These are phyloP conservation scores for Lithodes maja DNA, from an alignment of 2,888 invertebrate species.

Conservation along the genomic window DNA sequence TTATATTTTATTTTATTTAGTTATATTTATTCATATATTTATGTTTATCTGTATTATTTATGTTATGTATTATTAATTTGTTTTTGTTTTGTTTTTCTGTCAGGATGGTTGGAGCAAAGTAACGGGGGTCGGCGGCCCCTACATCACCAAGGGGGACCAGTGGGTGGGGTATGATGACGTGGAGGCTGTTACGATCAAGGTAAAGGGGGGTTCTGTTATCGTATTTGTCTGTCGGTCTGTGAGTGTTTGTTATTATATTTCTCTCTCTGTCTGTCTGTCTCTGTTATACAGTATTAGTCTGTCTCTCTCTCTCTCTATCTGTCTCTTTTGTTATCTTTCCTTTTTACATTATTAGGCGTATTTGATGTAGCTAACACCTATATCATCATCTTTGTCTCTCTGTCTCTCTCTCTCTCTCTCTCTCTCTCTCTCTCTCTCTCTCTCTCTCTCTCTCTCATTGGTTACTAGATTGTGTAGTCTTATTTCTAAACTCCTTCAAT, in stretches of 20 bases:
- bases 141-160: slow-evolving; percentile 84
- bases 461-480: too few species aligned
- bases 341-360: too few species aligned
- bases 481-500: too few species aligned
- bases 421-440: too few species aligned
- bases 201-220: slow-evolving; percentile 60
- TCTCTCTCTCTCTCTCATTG: too few species aligned
- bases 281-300: neutral
- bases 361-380: too few species aligned
- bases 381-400: too few species aligned
- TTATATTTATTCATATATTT: neutral
- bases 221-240: neutral
- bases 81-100: neutral
- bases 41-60: neutral
- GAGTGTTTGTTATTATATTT: neutral
- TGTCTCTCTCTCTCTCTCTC: too few species aligned
- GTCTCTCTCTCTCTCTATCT: neutral
- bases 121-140: slow-evolving; percentile 76
- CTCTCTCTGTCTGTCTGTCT: slow-evolving; percentile 19
- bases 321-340: neutral
- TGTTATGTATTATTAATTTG: neutral
- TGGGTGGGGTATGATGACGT: slow-evolving; percentile 96
- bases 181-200: slow-evolving; percentile 74
- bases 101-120: slow-evolving; percentile 72
- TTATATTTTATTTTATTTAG: too few species aligned